Evolutionary conservation across 2,888 invertebrate species (phyloP), one percentile per base, ranked within the genome.

Genomic region (Rhamnusium bicolor): DNA sequence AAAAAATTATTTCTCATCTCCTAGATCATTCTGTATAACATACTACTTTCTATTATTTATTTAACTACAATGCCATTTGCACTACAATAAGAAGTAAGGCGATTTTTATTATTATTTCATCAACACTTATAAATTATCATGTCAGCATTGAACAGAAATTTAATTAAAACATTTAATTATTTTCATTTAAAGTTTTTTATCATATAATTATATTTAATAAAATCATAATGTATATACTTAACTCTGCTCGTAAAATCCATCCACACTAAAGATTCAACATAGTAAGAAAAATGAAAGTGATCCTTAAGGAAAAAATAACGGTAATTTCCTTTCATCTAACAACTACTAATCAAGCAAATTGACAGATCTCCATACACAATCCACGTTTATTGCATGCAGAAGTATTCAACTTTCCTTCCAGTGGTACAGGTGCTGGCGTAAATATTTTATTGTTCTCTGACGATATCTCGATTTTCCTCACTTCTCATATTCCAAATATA

Each of bases 271-370:
- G 3, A 6, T 24, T 24, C 6, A 40, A n/a, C n/a, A n/a, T n/a
- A n/a, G n/a, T 40, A 4, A 40, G 40, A 40, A 40, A 78, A 78
- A 78, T 65, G 78, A 78, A 78, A 78, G 78, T 72, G 66, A 69
- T 71, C 69, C 67, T 68, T 68, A 60, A 65, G 72, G 63, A 74
- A 76, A 77, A 73, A 47, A 65, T 63, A 70, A 73, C 72, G 82
- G 80, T 81, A 81, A 83, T 82, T 82, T 83, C 82, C 81, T 83
- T 81, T 80, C 81, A 78, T 76, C 79, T 69, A 74, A 76, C 75
- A 79, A 80, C 80, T 75, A 81, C 79, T 79, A 81, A 82, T 83
- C 80, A 82, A 80, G 80, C 75, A 79, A 81, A 81, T 79, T 80
- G 81, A 80, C 80, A 81, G 77, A 78, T 77, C 75, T 73, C 66